Conservation (phyloP, 2,888 invertebrate genomes). For the Eupithecia inturbata region DNA sequence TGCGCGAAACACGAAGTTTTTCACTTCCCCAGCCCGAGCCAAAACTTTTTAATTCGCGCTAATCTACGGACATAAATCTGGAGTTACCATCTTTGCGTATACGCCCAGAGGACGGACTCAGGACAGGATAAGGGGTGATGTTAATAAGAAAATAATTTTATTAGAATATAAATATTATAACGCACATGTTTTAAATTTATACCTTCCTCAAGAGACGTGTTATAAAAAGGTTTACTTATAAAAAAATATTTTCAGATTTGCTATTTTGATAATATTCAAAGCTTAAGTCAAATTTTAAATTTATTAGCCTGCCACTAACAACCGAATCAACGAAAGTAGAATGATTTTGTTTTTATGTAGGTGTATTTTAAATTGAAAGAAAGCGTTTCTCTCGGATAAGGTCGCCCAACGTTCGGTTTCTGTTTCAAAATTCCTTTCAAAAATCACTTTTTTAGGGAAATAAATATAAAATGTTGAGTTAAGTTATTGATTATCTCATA, state of each 20-base stretch:
- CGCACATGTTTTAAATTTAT: background rate
- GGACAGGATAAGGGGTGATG: background rate
- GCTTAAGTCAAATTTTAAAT: background rate
- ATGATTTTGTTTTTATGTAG: too few relatives aligned
- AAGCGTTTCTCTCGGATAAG: background rate
- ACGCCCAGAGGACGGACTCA: constrained; percentile 28
- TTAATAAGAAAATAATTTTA: background rate
- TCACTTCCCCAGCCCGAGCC: constrained; percentile 44
- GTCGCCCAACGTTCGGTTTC: too few relatives aligned
- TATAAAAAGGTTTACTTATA: too few relatives aligned
- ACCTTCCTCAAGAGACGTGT: background rate
- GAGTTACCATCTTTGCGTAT: constrained; percentile 52
- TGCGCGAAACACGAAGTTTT: constrained; percentile 46
- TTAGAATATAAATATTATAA: background rate
- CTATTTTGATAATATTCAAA: background rate
- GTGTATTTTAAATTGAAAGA: background rate
- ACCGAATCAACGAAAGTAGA: too few relatives aligned
- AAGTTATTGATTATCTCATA: background rate
- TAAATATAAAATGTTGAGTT: background rate
- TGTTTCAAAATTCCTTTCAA: too few relatives aligned
- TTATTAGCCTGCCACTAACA: too few relatives aligned
- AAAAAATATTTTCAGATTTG: too few relatives aligned
- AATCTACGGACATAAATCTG: constrained; percentile 61
- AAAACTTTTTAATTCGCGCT: constrained; percentile 60
- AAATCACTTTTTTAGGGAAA: too few relatives aligned